Base-by-base conservation (phyloP, 2,113 vertebrate species). In the Papio anubis region DNA sequence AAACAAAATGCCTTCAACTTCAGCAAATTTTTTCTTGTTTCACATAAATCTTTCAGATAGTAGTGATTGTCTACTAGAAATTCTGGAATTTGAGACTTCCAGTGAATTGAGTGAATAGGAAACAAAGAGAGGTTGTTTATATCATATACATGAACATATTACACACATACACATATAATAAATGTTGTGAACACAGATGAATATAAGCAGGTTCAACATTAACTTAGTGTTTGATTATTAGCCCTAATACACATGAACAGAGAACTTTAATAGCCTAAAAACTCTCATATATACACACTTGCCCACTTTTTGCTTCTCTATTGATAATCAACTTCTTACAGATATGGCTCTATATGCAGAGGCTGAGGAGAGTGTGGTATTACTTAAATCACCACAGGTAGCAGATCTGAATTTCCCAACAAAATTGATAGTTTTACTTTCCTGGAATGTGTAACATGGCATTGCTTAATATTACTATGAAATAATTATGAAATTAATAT, bases 201-300 rank as follows among this genome's bases (percentile, higher is more conserved):
- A 72, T 57, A 90, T 50, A 76, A 79, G 38, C 38, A 93, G 14
- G 38, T 87, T 92, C 12, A 89, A n/a, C 25, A 83, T 79, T 81
- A 93, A 88, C 32, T 96, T 97, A 85, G 52, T 25, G 76, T 86
- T 70, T 85, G 43, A 88, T 64, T 73, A 70, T 61, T 95, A 86
- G 80, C 52, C 6, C 25, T 88, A 82, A 75, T 86, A 76, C 0
- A 78, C 8, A 93, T 6, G 32, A 4, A 25, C 14, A 45, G 55
- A 64, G 70, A 66, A 84, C 17, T 23, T 6, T 40, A 40, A 82
- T n/a, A 90, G 4, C 11, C 20, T 61, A 3, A 32, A 55, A 78
- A 30, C 32, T 25, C 14, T 93, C 18, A 84, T 11, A 38, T 48
- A 50, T 35, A 48, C 10, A 18, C 5, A 18, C 14, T 72, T 93